Evolutionary conservation across 2,888 invertebrate genomes (phyloP).

Genomic region (Neelides folsomi): DNA sequence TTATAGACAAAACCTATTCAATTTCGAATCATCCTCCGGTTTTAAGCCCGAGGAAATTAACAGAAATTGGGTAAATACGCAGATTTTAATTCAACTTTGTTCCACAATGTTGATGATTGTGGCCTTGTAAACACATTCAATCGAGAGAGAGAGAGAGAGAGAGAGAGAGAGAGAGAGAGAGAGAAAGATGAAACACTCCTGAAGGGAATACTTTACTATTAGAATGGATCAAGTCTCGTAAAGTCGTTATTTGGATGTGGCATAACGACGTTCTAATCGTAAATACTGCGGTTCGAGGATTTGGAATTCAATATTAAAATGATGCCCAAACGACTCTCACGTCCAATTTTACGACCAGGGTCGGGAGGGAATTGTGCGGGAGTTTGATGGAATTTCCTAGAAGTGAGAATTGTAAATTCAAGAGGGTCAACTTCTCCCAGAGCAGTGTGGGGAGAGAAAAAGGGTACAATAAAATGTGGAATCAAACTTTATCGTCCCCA

Average conservation of each 20-base stretch:
- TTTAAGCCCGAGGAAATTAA: too few species aligned
- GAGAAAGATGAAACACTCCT: constrained; percentile 6
- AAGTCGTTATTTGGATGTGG: background rate
- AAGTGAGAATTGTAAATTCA: background rate
- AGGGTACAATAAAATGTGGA: constrained; percentile 23
- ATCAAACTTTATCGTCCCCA: constrained; percentile 24
- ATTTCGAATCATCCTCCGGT: too few species aligned
- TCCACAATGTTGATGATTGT: too few species aligned
- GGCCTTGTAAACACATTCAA: too few species aligned
- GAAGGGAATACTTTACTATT: background rate
- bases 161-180: background rate
- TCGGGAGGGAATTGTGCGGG: background rate
- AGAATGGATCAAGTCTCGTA: background rate
- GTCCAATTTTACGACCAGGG: background rate
- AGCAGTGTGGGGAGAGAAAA: constrained; percentile 5
- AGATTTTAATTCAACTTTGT: too few species aligned
- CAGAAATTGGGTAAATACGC: too few species aligned
- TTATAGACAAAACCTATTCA: too few species aligned
- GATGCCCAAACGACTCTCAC: too few species aligned
- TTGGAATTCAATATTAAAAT: too few species aligned
- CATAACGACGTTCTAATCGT: background rate
- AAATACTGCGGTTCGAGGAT: too few species aligned
- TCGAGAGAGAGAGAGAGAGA: constrained; percentile 2
- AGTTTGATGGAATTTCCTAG: background rate
- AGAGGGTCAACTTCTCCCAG: background rate